Evolutionary conservation across 2,113 vertebrate species (phyloP).

Genomic region (Martes martes): DNA sequence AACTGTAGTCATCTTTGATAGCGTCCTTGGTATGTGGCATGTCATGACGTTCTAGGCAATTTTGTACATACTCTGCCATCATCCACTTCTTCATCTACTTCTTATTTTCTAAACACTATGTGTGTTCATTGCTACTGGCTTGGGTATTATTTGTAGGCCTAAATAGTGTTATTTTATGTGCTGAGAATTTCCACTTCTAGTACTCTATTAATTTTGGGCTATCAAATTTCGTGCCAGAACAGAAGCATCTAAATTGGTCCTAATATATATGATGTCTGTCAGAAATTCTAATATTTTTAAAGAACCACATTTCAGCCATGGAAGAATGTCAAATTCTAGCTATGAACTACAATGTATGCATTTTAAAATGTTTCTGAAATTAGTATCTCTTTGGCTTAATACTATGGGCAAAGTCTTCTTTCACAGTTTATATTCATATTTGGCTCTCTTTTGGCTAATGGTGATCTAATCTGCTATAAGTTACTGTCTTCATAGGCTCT

Average conservation of each 20-base stretch:
- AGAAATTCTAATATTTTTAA: not conserved
- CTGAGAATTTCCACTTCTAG: not conserved
- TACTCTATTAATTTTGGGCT: not conserved
- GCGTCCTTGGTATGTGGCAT: not conserved
- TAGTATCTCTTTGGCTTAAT: constrained; percentile 19
- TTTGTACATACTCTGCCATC: not conserved
- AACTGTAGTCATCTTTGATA: not conserved
- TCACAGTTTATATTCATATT: not conserved
- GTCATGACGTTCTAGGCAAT: not conserved
- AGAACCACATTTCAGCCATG: not conserved
- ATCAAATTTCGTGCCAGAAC: not conserved
- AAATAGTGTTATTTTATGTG: not conserved
- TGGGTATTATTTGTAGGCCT: not conserved
- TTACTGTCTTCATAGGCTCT: not conserved
- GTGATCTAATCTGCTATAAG: not conserved
- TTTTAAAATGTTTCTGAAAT: not conserved
- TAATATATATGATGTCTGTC: not conserved
- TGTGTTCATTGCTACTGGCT: not conserved
- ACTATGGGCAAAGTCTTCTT: not conserved
- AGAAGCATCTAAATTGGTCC: not conserved
- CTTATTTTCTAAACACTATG: not conserved
- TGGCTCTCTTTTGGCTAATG: not conserved
- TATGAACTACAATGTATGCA: not conserved
- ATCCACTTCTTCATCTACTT: not conserved
- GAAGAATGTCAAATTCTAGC: not conserved